Conservation (phyloP, 1,140 invertebrate genomes). For the Epicauta chinensis region DNA sequence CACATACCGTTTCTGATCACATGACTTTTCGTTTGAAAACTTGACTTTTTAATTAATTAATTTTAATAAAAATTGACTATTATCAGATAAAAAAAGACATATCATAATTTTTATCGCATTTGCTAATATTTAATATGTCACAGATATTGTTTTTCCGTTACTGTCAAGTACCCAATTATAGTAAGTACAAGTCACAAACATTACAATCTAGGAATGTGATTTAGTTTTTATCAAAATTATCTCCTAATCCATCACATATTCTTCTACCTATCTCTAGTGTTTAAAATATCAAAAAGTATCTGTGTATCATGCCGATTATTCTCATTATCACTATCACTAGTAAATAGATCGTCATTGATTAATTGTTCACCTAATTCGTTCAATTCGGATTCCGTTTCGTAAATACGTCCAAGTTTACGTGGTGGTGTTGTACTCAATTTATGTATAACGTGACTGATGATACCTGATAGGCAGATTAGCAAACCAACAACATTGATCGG, state of each 20-base stretch:
- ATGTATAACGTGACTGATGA: slow-evolving; percentile 77
- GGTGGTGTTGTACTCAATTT: slow-evolving; percentile 49
- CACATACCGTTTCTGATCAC: too few relatives aligned
- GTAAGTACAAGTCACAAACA: too few relatives aligned
- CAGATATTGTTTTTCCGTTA: too few relatives aligned
- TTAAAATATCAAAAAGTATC: slow-evolving; percentile 39
- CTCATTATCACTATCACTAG: slow-evolving; percentile 29
- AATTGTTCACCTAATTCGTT: slow-evolving; percentile 31
- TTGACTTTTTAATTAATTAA: too few relatives aligned
- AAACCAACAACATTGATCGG: slow-evolving; percentile 80
- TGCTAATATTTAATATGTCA: too few relatives aligned
- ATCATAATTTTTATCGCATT: too few relatives aligned
- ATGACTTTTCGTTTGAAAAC: too few relatives aligned
- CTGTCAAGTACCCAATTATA: too few relatives aligned
- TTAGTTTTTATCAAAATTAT: too few relatives aligned
- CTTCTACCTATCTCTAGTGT: slow-evolving; percentile 32
- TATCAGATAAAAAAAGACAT: too few relatives aligned
- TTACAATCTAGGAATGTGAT: too few relatives aligned
- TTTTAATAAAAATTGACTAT: too few relatives aligned
- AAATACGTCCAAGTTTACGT: slow-evolving; percentile 11
- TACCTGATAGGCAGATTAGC: slow-evolving; percentile 81
- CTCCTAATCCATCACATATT: not conserved
- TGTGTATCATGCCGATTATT: slow-evolving; percentile 36
- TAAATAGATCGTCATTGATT: slow-evolving; percentile 25
- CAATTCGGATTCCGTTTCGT: slow-evolving; percentile 26